These are phyloP conservation scores for Atrichornis clamosus DNA, from an alignment of 2,113 vertebrate species.

Conservation along the genomic window DNA sequence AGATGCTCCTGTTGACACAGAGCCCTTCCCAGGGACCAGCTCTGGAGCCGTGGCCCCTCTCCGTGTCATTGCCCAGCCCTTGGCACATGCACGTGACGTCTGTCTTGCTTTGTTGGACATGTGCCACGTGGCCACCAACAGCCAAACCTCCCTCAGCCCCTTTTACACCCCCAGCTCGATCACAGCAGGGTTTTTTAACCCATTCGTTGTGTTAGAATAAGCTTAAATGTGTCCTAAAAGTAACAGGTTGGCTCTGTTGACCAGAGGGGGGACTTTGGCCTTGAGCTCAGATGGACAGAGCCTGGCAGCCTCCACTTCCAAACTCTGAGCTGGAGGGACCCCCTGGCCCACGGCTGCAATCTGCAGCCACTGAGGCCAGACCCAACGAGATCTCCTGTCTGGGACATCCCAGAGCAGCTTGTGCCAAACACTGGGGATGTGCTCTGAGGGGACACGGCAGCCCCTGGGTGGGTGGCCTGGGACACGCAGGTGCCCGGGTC, in stretches of 20 bases:
- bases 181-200: not conserved
- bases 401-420: not conserved
- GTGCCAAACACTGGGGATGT: not conserved
- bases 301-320: not conserved
- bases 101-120: not conserved
- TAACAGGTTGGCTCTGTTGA: not conserved
- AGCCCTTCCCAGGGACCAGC: rapidly evolving
- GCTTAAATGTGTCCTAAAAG: not conserved
- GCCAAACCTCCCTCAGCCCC: not conserved
- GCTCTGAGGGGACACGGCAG: not conserved
- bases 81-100: not conserved
- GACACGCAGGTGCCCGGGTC: not conserved
- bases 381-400: not conserved
- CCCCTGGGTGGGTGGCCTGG: not conserved
- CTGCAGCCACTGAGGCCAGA: not conserved
- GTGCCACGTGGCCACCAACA: not conserved
- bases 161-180: not conserved
- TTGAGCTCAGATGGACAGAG: not conserved
- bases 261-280: not conserved
- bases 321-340: not conserved
- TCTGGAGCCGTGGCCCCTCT: not conserved
- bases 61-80: not conserved
- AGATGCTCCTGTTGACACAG: not conserved
- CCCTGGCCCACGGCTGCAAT: not conserved
- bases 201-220: not conserved